A percentile compares a stretch with the other conserved stretches of the same genome.
Conservation (phyloP, 2,888 invertebrate genomes). For the Phoenoteleia sp. region DNA sequence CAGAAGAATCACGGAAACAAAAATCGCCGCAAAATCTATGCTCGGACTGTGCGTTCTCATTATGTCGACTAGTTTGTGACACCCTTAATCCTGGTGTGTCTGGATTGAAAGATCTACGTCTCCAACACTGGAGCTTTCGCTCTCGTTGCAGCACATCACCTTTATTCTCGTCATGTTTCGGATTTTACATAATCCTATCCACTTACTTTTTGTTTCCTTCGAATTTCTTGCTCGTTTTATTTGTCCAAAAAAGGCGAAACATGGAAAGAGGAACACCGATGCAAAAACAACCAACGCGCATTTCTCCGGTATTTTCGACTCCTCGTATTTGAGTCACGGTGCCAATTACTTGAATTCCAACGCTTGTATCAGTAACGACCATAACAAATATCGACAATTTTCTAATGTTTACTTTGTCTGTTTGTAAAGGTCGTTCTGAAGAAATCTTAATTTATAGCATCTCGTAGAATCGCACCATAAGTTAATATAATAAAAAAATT, state of each 20-base stretch:
- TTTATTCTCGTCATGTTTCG: slow-evolving; percentile 60
- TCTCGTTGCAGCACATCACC: slow-evolving; percentile 46
- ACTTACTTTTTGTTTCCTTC: slow-evolving; percentile 48
- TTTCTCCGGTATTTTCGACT: slow-evolving; percentile 15
- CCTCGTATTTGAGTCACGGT: slow-evolving; percentile 5
- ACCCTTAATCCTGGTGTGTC: slow-evolving; percentile 21
- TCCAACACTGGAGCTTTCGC: slow-evolving; percentile 29
- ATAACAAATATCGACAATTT: slow-evolving; percentile 63
- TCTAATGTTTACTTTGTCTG: slow-evolving; percentile 12
- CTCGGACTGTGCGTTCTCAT: slow-evolving; percentile 28
- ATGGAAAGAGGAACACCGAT: not conserved
- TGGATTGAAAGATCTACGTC: slow-evolving; percentile 43
- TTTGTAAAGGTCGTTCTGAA: slow-evolving; percentile 25
- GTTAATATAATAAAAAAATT: no score
- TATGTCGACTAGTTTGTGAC: slow-evolving; percentile 44
- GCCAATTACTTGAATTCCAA: slow-evolving; percentile 63
- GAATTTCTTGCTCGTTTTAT: slow-evolving; percentile 43
- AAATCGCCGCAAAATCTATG: slow-evolving; percentile 28
- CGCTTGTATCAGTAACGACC: slow-evolving; percentile 43
- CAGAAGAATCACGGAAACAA: no score
- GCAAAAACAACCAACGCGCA: not conserved
- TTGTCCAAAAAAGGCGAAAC: slow-evolving; percentile 10
- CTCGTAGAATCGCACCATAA: not conserved
- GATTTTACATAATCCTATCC: slow-evolving; percentile 65
- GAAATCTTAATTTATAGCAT: not conserved